A percentile compares a stretch with the other conserved stretches of the same genome.
Conservation (phyloP, 2,888 invertebrate species). For the Emmelina monodactyla region DNA sequence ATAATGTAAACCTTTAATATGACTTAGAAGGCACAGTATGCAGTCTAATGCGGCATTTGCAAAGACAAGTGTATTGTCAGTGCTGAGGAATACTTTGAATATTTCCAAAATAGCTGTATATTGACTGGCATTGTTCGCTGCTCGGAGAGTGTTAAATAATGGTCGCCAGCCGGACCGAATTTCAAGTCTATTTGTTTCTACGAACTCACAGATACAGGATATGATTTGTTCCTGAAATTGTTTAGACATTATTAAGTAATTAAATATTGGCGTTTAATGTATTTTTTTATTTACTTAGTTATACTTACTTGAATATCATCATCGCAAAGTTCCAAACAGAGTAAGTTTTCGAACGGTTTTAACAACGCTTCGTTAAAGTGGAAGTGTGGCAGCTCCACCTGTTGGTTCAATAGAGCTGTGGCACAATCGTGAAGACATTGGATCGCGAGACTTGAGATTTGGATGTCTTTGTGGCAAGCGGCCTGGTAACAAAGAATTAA, state of each 20-base stretch:
- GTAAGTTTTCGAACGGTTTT: constrained; percentile 93
- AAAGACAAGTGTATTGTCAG: constrained; percentile 92
- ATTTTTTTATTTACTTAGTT: constrained; percentile 1
- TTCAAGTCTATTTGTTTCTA: constrained; percentile 92
- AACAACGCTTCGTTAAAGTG: constrained; percentile 95
- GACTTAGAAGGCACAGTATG: constrained; percentile 83
- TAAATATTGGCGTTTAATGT: constrained; percentile 1
- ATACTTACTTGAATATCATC: constrained; percentile 83
- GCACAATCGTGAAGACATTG: constrained; percentile 93
- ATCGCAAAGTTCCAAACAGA: constrained; percentile 93
- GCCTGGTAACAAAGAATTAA: constrained; percentile 64
- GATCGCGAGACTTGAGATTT: constrained; percentile 90
- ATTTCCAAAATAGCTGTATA: constrained; percentile 85
- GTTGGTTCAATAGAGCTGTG: constrained; percentile 84
- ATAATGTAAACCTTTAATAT: constrained; percentile 75
- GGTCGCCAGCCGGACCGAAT: constrained; percentile 97
- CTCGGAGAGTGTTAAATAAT: constrained; percentile 90
- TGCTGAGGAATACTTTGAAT: constrained; percentile 91
- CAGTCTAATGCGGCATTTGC: constrained; percentile 95
- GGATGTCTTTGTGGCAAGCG: constrained; percentile 88
- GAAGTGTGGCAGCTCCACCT: constrained; percentile 89
- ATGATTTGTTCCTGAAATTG: constrained; percentile 83
- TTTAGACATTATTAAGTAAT: background rate
- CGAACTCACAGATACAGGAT: constrained; percentile 94
- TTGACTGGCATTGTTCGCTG: constrained; percentile 79